Evolutionary conservation across 2,888 invertebrate genomes (phyloP).

Genomic region (Hirtodrosophila confusa): DNA sequence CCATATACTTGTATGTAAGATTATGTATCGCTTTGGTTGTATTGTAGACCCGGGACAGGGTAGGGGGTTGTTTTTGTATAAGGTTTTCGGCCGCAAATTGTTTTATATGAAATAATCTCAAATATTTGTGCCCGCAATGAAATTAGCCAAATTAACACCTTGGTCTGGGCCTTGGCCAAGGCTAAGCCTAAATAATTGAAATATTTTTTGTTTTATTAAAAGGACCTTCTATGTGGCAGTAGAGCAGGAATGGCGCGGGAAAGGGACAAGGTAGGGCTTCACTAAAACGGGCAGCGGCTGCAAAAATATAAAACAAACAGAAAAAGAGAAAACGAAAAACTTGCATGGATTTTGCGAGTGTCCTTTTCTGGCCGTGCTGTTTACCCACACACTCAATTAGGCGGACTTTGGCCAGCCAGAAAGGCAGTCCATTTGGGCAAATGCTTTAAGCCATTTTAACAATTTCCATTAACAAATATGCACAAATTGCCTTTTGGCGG

Average conservation of each 20-base stretch:
- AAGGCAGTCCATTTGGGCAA: conserved; percentile 65
- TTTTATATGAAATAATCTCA: conserved; percentile 71
- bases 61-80: conserved; percentile 28
- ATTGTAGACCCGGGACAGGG: neutral
- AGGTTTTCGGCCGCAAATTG: conserved; percentile 61
- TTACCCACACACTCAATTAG: conserved; percentile 68
- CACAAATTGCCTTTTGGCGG: conserved; percentile 79
- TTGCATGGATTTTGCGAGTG: conserved; percentile 34
- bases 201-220: conserved; percentile 76
- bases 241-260: neutral
- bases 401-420: conserved; percentile 28
- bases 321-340: conserved; percentile 13
- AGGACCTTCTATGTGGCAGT: no score
- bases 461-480: conserved; percentile 82
- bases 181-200: conserved; percentile 63
- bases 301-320: conserved; percentile 24
- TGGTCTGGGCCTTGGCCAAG: conserved; percentile 63
- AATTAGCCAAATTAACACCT: conserved; percentile 80
- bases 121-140: conserved; percentile 75
- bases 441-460: conserved; percentile 78
- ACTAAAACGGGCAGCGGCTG: neutral
- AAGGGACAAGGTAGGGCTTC: no score
- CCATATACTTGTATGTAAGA: conserved; percentile 25
- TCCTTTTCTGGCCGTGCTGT: conserved; percentile 40
- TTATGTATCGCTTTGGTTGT: conserved; percentile 24